A percentile compares a stretch with the other conserved stretches of the same genome.
Evolutionary conservation across 2,113 vertebrate genomes (phyloP).

Genomic region (Lagopus leucura): DNA sequence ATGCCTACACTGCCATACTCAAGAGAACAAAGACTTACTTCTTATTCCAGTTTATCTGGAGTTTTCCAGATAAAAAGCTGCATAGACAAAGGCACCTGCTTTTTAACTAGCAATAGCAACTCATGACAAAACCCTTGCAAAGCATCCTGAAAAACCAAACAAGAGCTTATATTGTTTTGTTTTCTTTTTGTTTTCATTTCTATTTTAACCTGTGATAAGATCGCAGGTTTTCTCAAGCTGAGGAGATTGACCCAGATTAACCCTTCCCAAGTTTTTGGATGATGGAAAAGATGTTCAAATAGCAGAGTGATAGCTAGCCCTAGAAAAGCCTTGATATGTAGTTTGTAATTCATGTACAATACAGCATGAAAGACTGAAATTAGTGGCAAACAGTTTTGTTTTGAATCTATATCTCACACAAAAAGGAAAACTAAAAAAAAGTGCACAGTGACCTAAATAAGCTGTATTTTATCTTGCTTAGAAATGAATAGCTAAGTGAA

Average conservation of each 20-base stretch:
- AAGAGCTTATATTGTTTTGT: neutral
- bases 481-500: conserved; percentile 31
- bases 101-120: neutral
- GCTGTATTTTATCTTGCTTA: conserved; percentile 35
- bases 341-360: neutral
- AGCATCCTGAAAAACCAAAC: conserved; percentile 9
- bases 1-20: neutral
- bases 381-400: neutral
- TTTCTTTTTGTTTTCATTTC: neutral
- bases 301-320: neutral
- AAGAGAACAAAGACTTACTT: neutral
- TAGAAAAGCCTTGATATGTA: neutral
- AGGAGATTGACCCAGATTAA: conserved; percentile 17
- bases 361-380: neutral
- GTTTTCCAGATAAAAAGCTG: neutral
- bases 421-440: neutral
- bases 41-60: neutral
- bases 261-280: neutral
- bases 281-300: neutral
- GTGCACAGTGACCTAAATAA: conserved; percentile 57
- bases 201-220: conserved; percentile 27
- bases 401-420: neutral
- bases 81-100: neutral
- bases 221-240: neutral
- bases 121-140: neutral